A percentile compares a stretch with the other conserved stretches of the same genome.
These are phyloP conservation scores for Cydia pomonella DNA, from an alignment of 1,140 invertebrate species.

Conservation along the genomic window DNA sequence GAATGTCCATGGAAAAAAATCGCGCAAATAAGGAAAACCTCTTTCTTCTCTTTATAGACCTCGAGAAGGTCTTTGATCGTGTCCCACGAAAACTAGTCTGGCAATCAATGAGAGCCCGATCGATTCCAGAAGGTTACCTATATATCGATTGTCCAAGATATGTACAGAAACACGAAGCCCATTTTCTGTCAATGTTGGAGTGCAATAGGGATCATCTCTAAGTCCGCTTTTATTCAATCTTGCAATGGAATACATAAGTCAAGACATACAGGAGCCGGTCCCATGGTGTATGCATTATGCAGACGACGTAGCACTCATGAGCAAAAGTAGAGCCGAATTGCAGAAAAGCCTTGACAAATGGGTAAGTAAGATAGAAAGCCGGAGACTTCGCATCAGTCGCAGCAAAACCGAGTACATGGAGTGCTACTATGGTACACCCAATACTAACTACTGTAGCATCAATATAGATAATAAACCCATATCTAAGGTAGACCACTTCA, in stretches of 20 bases:
- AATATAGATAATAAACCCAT: no score
- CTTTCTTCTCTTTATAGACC: neutral
- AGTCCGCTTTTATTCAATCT: slow-evolving; percentile 22
- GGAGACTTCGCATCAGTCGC: neutral
- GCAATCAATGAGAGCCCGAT: slow-evolving; percentile 1
- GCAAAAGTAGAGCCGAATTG: neutral
- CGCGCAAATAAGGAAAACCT: slow-evolving; percentile 3
- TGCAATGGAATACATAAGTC: slow-evolving; percentile 1
- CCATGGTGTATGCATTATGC: slow-evolving; percentile 4
- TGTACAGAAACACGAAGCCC: neutral
- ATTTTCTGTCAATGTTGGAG: neutral
- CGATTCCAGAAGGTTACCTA: neutral
- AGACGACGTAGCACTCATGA: slow-evolving; percentile 15
- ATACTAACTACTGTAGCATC: neutral
- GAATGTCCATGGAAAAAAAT: slow-evolving; percentile 8
- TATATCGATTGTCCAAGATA: neutral
- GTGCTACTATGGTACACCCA: neutral
- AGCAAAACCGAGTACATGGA: neutral
- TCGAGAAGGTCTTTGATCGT: slow-evolving; percentile 6
- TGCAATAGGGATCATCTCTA: slow-evolving; percentile 8
- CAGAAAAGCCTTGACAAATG: neutral
- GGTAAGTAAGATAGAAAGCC: neutral
- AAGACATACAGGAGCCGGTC: neutral
- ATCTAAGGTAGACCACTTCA: no score
- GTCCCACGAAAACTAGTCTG: neutral